Percentiles rank a stretch among this genome's conserved stretches.
These are phyloP conservation scores for Caenorhabditis parvicauda DNA, from an alignment of 2,888 invertebrate genomes.

Conservation along the genomic window DNA sequence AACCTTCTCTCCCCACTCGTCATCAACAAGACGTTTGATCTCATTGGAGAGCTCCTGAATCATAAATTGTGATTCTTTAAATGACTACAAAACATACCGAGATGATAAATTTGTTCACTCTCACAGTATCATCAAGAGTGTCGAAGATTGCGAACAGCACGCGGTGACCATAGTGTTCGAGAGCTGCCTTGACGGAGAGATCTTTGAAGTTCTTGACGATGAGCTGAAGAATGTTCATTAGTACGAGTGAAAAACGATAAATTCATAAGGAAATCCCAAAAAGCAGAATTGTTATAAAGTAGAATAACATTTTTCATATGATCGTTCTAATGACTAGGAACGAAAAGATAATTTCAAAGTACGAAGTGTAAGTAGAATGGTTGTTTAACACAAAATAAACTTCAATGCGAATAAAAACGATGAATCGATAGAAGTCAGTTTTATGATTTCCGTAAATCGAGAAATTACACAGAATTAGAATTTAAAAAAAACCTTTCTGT, in stretches of 20 bases:
- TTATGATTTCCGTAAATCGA: no score
- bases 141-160: slow-evolving; percentile 79
- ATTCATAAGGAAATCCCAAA: no score
- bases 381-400: no score
- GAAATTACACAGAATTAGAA: background rate
- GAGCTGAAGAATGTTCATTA: slow-evolving; percentile 32
- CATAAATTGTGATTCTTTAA: background rate
- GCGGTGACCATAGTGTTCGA: slow-evolving; percentile 82
- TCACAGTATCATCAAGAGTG: slow-evolving; percentile 85
- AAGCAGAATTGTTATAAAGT: no score
- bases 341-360: no score
- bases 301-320: no score
- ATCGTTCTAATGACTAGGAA: no score
- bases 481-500: slow-evolving; percentile 61
- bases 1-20: slow-evolving; percentile 82
- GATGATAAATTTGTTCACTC: slow-evolving; percentile 76
- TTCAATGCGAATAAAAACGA: no score
- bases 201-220: slow-evolving; percentile 86
- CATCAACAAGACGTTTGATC: slow-evolving; percentile 65
- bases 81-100: slow-evolving; percentile 60
- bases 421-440: background rate
- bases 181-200: slow-evolving; percentile 76
- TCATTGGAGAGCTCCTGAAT: slow-evolving; percentile 54
- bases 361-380: no score
- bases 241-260: no score